Conservation (phyloP, 2,888 invertebrate genomes). For the Scaptomyza caliginosa region DNA sequence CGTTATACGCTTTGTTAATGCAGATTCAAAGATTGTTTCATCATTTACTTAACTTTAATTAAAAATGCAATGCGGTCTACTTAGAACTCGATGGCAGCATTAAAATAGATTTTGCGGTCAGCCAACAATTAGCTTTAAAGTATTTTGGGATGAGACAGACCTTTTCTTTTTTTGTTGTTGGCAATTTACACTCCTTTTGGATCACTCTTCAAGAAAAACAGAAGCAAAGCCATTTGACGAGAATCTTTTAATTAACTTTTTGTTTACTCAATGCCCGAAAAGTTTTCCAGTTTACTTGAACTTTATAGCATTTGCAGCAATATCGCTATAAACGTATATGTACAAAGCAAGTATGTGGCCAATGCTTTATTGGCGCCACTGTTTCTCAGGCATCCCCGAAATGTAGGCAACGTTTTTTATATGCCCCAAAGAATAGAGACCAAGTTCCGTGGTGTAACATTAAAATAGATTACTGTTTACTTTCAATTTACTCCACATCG, state of each 20-base stretch:
- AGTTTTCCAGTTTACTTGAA: conserved; percentile 52
- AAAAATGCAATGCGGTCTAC: conserved; percentile 50
- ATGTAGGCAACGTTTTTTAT: conserved; percentile 39
- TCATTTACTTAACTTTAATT: conserved; percentile 26
- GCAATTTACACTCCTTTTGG: conserved; percentile 3
- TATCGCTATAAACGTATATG: conserved; percentile 5
- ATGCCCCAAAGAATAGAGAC: conserved; percentile 15
- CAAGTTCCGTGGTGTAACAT: conserved; percentile 38
- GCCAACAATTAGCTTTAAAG: conserved; percentile 13
- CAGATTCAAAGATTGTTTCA: conserved; percentile 17
- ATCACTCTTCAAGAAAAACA: conserved; percentile 18
- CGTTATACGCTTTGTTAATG: conserved; percentile 14
- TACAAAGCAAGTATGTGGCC: conserved; percentile 7
- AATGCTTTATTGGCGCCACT: conserved; percentile 14
- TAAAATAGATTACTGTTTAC: conserved; percentile 76
- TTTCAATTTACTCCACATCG: conserved; percentile 62
- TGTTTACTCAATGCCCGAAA: conserved; percentile 57
- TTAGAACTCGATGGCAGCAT: conserved; percentile 1
- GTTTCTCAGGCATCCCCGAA: conserved; percentile 5
- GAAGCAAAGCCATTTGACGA: conserved; percentile 9
- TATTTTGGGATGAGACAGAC: background rate
- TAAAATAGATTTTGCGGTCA: conserved; percentile 30
- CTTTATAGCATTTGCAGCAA: conserved; percentile 28
- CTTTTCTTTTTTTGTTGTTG: conserved; percentile 12
- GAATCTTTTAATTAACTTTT: conserved; percentile 76